Base-by-base conservation (phyloP, 2,113 vertebrate species). In the Eublepharis macularius region DNA sequence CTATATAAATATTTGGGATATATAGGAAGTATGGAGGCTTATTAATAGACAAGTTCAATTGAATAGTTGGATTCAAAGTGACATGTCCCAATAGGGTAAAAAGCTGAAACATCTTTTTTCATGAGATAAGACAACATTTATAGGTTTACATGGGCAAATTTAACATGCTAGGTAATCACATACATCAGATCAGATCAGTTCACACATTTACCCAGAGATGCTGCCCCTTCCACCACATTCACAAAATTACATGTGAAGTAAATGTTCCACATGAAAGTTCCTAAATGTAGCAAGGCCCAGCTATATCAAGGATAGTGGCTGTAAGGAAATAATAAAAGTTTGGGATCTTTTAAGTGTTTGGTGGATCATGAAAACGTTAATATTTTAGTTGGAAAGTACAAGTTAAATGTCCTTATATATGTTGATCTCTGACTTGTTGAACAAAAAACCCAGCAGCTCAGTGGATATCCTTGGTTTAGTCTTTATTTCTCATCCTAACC, bases 1-100 rank as follows among this genome's bases (percentile, higher is more conserved):
- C 32, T 87, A n/a, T 49, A 81, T 24, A 86, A 83, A 72, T 39
- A 82, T 84, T 26, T 86, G 72, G 86, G 90, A 90, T 80, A 70
- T 78, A 86, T 79, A 84, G 24, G 84, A 89, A 63, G 74, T 80
- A 73, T 9, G 76, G 8, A 32, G 19, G 4, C 19, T 19, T 29
- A 60, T n/a, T 60, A 39, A 73, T 73, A 57, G 45, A 26, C 47
- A 21, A 29, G 17, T 7, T 24, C 13, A 47, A 72, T 16, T 54
- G 19, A n/a, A n/a, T n/a, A n/a, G n/a, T 47, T 47, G 45, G 45
- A 47, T 47, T 6, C 10, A 47, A 47, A 47, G 45, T 47, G 10
- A 47, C 10, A 6, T 47, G 45, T 47, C 10, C 45, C 45, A 47
- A 47, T 10, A 10, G 45, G 45, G 45, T 47, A 47, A 10, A 47